phyloP scores from a whole-genome alignment of 2,797 vertebrate species.

The Gallinago stenura region DNA sequence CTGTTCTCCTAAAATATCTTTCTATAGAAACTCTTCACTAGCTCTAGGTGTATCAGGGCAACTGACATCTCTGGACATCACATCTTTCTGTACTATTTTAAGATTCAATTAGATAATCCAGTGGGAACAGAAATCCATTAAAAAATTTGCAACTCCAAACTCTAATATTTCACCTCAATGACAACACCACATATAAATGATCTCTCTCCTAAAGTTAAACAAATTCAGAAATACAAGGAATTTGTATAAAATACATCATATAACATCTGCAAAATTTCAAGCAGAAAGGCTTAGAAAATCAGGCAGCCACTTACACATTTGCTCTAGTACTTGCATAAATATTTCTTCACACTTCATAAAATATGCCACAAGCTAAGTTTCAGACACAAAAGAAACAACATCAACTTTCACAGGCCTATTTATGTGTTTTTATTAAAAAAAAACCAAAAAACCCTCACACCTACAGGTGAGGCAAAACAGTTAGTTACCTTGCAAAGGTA shows the following conservation, averaged over 20 bases:
- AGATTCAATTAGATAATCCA: conserved; percentile 30
- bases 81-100: not conserved
- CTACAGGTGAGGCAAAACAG: not conserved
- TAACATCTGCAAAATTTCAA: not conserved
- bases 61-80: not conserved
- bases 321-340: not conserved
- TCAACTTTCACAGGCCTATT: not conserved
- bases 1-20: not conserved
- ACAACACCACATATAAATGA: conserved; percentile 8
- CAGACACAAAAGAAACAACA: not conserved
- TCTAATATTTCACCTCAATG: not conserved
- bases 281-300: conserved; percentile 24
- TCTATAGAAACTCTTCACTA: not conserved
- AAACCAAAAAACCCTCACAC: not conserved
- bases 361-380: not conserved
- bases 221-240: conserved; percentile 23
- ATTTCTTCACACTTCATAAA: not conserved
- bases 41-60: not conserved
- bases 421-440: not conserved
- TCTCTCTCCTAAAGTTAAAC: conserved; percentile 16
- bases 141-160: conserved; percentile 3
- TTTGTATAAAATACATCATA: conserved; percentile 7
- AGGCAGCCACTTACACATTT: conserved; percentile 4
- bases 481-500: not conserved
- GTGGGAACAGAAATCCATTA: conserved; percentile 41